Conservation (phyloP, 2,888 invertebrate species). For the Lasiommata megera region DNA sequence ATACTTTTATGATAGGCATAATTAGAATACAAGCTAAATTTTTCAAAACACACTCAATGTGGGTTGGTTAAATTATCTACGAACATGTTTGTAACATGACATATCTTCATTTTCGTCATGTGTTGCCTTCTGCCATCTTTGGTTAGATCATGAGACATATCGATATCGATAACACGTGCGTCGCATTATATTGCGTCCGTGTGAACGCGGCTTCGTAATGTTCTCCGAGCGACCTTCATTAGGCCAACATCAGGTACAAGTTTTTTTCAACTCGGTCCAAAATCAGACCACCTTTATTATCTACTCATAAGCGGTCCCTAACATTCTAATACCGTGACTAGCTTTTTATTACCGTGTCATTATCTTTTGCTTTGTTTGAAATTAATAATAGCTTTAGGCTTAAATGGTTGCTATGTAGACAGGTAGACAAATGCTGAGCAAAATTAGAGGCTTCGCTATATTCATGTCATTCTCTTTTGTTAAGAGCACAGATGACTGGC, state of each 20-base stretch:
- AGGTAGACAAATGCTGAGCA: background rate
- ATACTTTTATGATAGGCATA: too few species aligned
- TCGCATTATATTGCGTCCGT: background rate
- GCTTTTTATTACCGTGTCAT: conserved; percentile 48
- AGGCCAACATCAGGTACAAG: conserved; percentile 65
- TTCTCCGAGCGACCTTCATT: conserved; percentile 56
- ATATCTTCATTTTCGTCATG: too few species aligned
- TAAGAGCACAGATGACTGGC: too few species aligned
- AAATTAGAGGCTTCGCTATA: background rate
- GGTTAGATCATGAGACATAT: too few species aligned
- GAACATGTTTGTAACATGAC: too few species aligned
- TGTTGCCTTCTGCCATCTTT: too few species aligned
- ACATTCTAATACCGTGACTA: conserved; percentile 43
- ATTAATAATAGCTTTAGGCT: conserved; percentile 24
- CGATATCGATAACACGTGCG: too few species aligned
- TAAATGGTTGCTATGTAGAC: background rate
- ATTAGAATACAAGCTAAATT: too few species aligned
- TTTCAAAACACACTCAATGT: too few species aligned
- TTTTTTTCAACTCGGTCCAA: conserved; percentile 54
- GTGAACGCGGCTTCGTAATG: background rate
- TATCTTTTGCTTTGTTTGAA: conserved; percentile 28
- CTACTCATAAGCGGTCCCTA: conserved; percentile 50
- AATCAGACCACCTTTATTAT: conserved; percentile 55
- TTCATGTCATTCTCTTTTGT: background rate
- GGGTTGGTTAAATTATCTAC: too few species aligned